Conservation (phyloP, 2,888 invertebrate species). For the Drosophila kanekoi region DNA sequence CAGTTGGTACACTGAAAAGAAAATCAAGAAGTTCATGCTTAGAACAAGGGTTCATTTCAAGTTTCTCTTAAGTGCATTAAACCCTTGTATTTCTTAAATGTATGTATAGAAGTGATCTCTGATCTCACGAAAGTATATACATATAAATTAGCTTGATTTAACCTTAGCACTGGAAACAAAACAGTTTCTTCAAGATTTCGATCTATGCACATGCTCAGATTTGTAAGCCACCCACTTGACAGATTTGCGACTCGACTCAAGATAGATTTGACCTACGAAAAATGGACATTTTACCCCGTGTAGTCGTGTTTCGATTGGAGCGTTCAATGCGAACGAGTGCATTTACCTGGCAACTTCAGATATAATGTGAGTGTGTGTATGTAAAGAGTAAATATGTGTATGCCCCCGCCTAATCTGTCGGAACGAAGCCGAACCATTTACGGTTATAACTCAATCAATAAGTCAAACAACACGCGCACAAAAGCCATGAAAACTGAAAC, state of each 20-base stretch:
- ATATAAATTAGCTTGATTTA: too few species aligned
- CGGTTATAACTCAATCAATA: constrained; percentile 64
- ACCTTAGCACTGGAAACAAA: too few species aligned
- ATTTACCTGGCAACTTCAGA: neutral
- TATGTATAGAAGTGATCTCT: too few species aligned
- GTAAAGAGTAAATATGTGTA: neutral
- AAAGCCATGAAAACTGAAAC: constrained; percentile 57
- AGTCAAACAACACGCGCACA: constrained; percentile 39
- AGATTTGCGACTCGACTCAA: neutral
- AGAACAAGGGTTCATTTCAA: neutral
- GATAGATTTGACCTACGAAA: neutral
- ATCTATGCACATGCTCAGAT: too few species aligned
- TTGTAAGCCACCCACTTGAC: too few species aligned
- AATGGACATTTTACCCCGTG: neutral
- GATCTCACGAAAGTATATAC: too few species aligned
- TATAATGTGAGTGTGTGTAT: constrained; percentile 4
- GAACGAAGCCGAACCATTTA: constrained; percentile 52
- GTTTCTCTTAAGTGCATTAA: too few species aligned
- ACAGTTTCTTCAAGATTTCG: too few species aligned
- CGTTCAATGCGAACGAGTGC: constrained; percentile 29
- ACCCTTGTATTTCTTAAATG: too few species aligned
- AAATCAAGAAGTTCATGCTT: neutral
- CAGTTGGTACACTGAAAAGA: constrained; percentile 13
- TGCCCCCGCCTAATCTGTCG: constrained; percentile 43
- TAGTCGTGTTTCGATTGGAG: neutral